phyloP scores from a whole-genome alignment of 2,797 vertebrate genomes.

The Botia almorhae region DNA sequence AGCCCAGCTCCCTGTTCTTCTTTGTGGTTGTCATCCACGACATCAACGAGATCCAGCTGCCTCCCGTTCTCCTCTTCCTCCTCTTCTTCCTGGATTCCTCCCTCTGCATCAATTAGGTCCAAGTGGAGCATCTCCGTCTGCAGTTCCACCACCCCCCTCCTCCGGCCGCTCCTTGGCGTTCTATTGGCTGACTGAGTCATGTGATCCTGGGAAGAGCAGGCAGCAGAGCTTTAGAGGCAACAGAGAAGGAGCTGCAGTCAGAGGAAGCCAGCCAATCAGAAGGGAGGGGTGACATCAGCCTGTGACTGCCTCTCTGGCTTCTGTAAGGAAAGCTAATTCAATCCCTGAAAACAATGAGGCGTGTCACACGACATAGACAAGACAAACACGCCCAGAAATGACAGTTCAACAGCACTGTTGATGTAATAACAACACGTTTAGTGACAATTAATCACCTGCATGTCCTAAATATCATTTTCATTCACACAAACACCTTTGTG shows the following conservation, averaged over 20 bases:
- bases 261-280: constrained; percentile 71
- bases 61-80: constrained; percentile 71
- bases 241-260: constrained; percentile 55
- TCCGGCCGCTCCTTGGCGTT: constrained; percentile 67
- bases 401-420: background rate
- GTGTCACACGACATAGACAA: constrained; percentile 37
- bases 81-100: constrained; percentile 65
- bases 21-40: constrained; percentile 55
- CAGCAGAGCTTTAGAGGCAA: constrained; percentile 55
- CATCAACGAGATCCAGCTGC: constrained; percentile 72
- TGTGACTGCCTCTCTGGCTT: constrained; percentile 58
- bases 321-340: constrained; percentile 58
- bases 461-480: too few species aligned
- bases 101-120: constrained; percentile 89
- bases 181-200: constrained; percentile 78
- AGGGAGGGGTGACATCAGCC: constrained; percentile 73
- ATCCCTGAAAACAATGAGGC: constrained; percentile 60
- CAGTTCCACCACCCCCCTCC: constrained; percentile 76
- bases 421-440: constrained; percentile 1
- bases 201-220: constrained; percentile 79
- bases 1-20: constrained; percentile 60
- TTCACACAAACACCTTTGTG: too few species aligned
- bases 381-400: constrained; percentile 25
- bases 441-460: too few species aligned
- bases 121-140: constrained; percentile 89